phyloP scores from a whole-genome alignment of 2,888 invertebrate genomes.

The Caenorhabditis sp. region DNA sequence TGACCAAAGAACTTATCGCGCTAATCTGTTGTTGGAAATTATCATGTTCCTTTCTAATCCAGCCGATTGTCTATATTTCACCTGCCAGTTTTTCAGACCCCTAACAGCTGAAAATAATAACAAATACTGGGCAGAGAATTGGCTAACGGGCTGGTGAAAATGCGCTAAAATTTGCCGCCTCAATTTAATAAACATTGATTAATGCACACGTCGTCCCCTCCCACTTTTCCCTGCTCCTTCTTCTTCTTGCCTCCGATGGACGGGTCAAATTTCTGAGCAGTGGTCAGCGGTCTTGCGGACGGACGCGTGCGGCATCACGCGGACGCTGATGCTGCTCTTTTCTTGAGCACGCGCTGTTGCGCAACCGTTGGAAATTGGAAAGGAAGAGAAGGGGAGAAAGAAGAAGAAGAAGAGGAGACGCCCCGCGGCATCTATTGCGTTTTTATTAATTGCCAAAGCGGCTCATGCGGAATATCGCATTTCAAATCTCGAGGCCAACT shows the following conservation, averaged over 20 bases:
- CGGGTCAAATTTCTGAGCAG: conserved; percentile 29
- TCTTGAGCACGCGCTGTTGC: conserved; percentile 33
- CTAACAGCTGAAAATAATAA: conserved; percentile 29
- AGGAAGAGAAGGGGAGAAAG: conserved; percentile 12
- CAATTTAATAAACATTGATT: conserved; percentile 57
- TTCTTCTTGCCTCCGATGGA: conserved; percentile 1
- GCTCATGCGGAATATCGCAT: conserved; percentile 54
- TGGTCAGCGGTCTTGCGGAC: conserved; percentile 19
- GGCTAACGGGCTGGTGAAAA: not conserved
- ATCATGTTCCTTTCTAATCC: not conserved
- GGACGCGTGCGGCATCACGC: conserved; percentile 40
- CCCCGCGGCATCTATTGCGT: conserved; percentile 17
- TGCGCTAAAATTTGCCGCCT: conserved; percentile 33
- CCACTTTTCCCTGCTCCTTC: conserved; percentile 2
- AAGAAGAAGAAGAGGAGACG: conserved; percentile 4
- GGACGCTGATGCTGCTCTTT: conserved; percentile 20
- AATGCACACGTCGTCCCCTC: conserved; percentile 31
- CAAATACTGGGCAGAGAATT: conserved; percentile 5
- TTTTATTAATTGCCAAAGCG: conserved; percentile 51
- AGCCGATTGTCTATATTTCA: not conserved
- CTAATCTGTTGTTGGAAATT: no score
- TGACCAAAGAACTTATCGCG: no score
- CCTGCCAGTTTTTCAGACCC: not conserved
- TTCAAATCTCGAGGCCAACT: conserved; percentile 50
- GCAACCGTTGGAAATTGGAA: conserved; percentile 26